Evolutionary conservation across 2,113 vertebrate genomes (phyloP).

Genomic region (Saguinus imperator): DNA sequence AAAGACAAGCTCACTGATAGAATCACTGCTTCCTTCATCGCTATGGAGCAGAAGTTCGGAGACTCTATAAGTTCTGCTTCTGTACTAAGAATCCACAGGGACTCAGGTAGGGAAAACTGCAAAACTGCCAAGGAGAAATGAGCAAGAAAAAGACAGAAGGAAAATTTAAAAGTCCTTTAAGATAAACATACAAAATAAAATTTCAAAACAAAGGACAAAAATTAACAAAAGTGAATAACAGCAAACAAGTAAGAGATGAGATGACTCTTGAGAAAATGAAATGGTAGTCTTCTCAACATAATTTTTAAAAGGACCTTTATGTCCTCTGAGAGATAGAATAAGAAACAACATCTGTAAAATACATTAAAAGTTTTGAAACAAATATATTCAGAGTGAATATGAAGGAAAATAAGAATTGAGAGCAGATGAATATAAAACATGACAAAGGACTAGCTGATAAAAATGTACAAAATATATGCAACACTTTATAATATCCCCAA

Average conservation of each 20-base stretch:
- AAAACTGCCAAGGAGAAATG: neutral
- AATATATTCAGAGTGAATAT: neutral
- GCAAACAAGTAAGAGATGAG: neutral
- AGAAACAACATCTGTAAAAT: neutral
- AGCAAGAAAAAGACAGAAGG: neutral
- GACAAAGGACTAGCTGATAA: neutral
- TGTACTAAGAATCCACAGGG: neutral
- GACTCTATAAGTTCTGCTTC: neutral
- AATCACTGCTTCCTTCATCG: neutral
- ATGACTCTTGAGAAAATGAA: neutral
- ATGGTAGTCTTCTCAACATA: neutral
- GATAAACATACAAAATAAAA: neutral
- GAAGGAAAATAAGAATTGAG: conserved; percentile 1
- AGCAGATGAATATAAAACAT: neutral
- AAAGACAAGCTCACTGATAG: neutral
- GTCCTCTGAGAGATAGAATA: neutral
- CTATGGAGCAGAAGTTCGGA: neutral
- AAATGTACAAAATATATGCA: neutral
- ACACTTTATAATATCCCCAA: neutral
- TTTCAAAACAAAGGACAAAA: neutral
- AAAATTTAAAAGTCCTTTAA: neutral
- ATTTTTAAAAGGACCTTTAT: neutral
- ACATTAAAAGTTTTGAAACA: neutral
- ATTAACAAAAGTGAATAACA: neutral
- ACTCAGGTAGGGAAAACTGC: neutral